Base-by-base conservation (phyloP, 2,113 vertebrate genomes). In the Gavialis gangeticus region DNA sequence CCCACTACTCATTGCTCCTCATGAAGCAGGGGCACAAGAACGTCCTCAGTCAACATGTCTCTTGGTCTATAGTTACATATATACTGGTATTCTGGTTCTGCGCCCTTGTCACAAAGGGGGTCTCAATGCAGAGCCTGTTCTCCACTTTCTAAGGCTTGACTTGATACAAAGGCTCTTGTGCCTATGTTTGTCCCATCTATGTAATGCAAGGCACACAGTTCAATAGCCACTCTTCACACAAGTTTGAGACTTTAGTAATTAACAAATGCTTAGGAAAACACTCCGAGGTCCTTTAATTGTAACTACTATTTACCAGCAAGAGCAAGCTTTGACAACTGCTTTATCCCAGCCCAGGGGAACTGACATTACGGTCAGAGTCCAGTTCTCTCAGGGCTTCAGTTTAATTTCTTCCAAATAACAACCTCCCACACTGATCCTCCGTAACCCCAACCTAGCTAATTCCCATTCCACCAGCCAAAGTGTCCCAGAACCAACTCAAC, bases 401-500 rank as follows among this genome's bases (percentile, higher is more conserved):
- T 92, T 90, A 79, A 67, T 84, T 88, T 69, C 87, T 81, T 67
- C 81, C 87, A 55, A 88, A 88, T 28, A 79, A 1, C 1, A 91
- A n/a, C 16, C 15, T 75, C 88, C 75, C 66, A 25, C n/a, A 91
- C 89, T 91, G 92, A 88, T 66, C 78, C 95, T 84, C 83, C 87
- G 79, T 81, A 56, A 79, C 75, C 93, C 85, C 75, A 30, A 89
- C 85, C 93, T 62, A 71, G 90, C 86, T 67, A 82, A 46, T 91
- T 81, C 81, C 75, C 16, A 1, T 84, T 92, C 85, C 83, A 91
- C 75, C 94, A 94, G 87, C 64, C 77, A n/a, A 88, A 95, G 96
- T 96, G 79, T 81, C 96, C 84, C 81, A 75, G 83, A 58, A 75
- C 83, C 82, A 92, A 66, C 85, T 92, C 78, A 88, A 94, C 94